These are phyloP conservation scores for Nomada fucata DNA, from an alignment of 2,888 invertebrate genomes.

Conservation along the genomic window DNA sequence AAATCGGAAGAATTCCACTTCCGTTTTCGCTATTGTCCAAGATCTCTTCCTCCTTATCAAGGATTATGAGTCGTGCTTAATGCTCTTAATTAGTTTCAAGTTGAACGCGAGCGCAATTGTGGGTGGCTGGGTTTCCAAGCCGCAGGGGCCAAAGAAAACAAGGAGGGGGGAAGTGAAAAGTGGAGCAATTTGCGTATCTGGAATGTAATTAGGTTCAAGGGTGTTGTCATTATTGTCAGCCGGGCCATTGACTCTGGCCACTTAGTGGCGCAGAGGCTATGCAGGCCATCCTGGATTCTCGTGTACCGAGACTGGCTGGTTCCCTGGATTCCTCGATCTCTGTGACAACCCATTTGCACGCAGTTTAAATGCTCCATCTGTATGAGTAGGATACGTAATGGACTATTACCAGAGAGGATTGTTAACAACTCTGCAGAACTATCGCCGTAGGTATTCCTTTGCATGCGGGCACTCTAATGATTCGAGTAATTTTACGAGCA, in stretches of 20 bases:
- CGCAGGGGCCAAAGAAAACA: conserved; percentile 29
- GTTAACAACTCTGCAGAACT: conserved; percentile 43
- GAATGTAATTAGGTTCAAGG: conserved; percentile 78
- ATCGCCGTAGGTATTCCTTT: conserved; percentile 27
- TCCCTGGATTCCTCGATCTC: conserved; percentile 41
- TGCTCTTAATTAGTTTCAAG: conserved; percentile 29
- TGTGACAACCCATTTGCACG: conserved; percentile 57
- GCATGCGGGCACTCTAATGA: not conserved
- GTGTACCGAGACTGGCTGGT: conserved; percentile 53
- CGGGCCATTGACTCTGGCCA: conserved; percentile 76
- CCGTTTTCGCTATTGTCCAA: not conserved
- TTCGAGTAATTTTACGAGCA: conserved; percentile 8
- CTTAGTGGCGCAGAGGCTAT: conserved; percentile 63
- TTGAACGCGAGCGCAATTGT: conserved; percentile 22
- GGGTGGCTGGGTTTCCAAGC: not conserved
- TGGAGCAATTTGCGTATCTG: conserved; percentile 54
- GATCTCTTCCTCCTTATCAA: not conserved
- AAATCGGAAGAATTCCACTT: not conserved
- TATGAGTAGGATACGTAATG: conserved; percentile 42
- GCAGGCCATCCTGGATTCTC: conserved; percentile 72
- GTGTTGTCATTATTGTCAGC: conserved; percentile 75
- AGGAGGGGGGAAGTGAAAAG: conserved; percentile 31
- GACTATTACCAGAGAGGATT: conserved; percentile 41
- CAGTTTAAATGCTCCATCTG: conserved; percentile 39
- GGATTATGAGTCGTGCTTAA: conserved; percentile 1